These are phyloP conservation scores for Oryzias woworae DNA, from an alignment of 2,113 vertebrate species.

Conservation along the genomic window DNA sequence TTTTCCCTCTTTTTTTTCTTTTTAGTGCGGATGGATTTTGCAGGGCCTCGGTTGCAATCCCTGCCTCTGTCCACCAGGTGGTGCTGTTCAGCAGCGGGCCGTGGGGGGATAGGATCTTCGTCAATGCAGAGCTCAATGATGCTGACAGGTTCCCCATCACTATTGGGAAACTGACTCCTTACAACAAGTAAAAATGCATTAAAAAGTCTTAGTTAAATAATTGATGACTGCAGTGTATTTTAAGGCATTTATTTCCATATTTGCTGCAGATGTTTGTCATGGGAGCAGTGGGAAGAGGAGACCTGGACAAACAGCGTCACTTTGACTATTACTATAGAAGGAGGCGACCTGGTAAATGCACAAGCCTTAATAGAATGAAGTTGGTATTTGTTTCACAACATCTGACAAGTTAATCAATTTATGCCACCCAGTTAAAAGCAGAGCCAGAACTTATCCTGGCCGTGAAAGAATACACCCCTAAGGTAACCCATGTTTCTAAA, in stretches of 20 bases:
- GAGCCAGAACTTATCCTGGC: conserved; percentile 52
- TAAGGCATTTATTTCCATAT: not conserved
- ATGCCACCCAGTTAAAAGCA: conserved; percentile 44
- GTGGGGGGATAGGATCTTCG: conserved; percentile 68
- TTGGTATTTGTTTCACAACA: not conserved
- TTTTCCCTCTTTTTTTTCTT: not conserved
- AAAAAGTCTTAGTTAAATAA: not conserved
- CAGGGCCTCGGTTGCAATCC: conserved; percentile 57
- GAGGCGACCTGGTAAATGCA: conserved; percentile 52
- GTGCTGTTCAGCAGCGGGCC: conserved; percentile 76
- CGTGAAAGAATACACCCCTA: conserved; percentile 72
- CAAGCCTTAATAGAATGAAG: not conserved
- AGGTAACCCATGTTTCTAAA: conserved; percentile 52
- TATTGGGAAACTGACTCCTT: conserved; percentile 74
- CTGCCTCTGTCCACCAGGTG: conserved; percentile 65
- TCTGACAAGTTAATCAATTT: not conserved
- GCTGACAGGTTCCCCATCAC: conserved; percentile 59
- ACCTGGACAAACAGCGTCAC: conserved; percentile 62
- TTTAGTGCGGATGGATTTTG: conserved; percentile 45
- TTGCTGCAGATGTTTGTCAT: conserved; percentile 69
- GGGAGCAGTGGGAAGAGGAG: conserved; percentile 78
- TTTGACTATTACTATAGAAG: conserved; percentile 62
- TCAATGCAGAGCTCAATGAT: conserved; percentile 71
- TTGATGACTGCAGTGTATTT: not conserved
- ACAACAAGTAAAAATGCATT: conserved; percentile 65